These are phyloP conservation scores for Adelognathus sp. DNA, from an alignment of 2,888 invertebrate species.

Conservation along the genomic window DNA sequence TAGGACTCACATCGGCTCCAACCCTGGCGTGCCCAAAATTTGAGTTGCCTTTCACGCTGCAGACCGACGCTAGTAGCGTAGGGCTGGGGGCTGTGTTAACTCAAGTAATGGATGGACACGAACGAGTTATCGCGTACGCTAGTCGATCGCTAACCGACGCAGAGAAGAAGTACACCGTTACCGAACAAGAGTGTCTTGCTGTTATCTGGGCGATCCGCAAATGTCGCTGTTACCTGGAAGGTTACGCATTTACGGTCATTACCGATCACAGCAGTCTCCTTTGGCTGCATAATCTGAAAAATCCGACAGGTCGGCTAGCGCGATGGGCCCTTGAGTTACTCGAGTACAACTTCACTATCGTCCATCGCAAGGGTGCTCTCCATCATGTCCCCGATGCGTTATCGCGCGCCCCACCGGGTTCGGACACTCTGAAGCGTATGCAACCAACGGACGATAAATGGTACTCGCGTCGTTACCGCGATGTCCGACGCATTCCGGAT, in stretches of 20 bases:
- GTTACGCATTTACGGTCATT: no score
- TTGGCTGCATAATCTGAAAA: no score
- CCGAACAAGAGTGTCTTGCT: no score
- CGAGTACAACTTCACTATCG: slow-evolving; percentile 43
- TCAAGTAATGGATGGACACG: no score
- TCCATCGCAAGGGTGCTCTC: slow-evolving; percentile 34
- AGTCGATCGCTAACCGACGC: no score
- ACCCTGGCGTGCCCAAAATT: slow-evolving; percentile 33
- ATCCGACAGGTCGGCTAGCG: slow-evolving; percentile 61
- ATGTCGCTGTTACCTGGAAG: no score
- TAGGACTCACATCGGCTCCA: not conserved
- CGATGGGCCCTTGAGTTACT: slow-evolving; percentile 62
- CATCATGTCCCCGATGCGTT: slow-evolving; percentile 55
- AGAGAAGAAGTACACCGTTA: no score
- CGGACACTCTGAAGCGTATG: slow-evolving; percentile 4
- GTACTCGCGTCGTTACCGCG: not conserved
- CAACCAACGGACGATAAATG: not conserved
- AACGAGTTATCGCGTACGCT: no score
- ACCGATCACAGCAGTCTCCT: no score
- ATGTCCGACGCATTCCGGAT: not conserved
- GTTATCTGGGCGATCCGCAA: no score
- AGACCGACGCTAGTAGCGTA: no score
- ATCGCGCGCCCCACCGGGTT: slow-evolving; percentile 44
- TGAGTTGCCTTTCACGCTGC: slow-evolving; percentile 34
- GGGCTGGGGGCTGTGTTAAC: no score